Base-by-base conservation (phyloP, 2,797 vertebrate genomes). In the Acomys russatus region DNA sequence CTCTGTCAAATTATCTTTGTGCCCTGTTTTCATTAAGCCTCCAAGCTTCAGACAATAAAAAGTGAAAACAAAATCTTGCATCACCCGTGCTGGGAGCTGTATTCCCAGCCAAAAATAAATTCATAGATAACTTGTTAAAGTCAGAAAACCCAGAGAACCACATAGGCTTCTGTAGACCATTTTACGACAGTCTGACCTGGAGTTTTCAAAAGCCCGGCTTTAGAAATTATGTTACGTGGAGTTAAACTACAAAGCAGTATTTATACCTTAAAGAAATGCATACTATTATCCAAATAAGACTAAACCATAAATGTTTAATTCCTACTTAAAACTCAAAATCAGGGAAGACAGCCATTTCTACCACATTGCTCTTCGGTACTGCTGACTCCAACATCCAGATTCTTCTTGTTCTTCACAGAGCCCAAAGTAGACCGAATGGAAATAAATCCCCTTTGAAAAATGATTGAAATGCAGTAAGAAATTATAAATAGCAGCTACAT, bases 401-500 rank as follows among this genome's bases (percentile, higher is more conserved):
- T 94, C 30, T 38, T 92, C 89, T 94, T 85, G 3, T 44, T 44
- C 77, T 96, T 96, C 66, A n/a, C 44, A 84, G 59, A 80, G 79
- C 94, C 90, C 49, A 80, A 94, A 93, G 54, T 77, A 63, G 56
- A 49, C 18, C 86, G 63, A 92, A 80, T 85, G 90, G 96, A 93
- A 88, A 74, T 89, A 94, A 96, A 94, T 91, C 44, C 59, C 54
- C 76, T 97, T 56, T 66, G 90, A 93, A 96, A 94, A 97, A 83
- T 76, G 73, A 96, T 14, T 88, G 82, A 95, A 91, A 90, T 87
- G 86, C 77, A 88, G 25, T 71, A 87, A 89, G 91, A 78, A 96
- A 94, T 83, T 97, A 95, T 90, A 97, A 96, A 93, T 88, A 97
- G 92, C 92, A 94, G 38, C 93, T 91, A 73, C 84, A 92, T 95